Evolutionary conservation across 2,113 vertebrate genomes (phyloP), one percentile per base, ranked within the genome.

Genomic region (Struthio camelus): DNA sequence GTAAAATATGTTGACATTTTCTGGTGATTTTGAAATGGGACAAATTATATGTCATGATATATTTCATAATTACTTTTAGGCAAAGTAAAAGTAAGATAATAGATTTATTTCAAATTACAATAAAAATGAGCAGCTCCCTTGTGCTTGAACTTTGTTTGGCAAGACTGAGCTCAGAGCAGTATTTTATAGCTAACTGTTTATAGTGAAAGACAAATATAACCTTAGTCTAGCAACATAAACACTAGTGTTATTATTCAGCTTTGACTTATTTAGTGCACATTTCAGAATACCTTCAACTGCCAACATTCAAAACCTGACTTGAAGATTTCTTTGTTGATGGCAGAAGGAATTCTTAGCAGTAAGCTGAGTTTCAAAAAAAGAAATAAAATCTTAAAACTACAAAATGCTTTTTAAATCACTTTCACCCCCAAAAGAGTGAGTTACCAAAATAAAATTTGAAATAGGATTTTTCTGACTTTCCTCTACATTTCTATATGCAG

Each of bases 231-330:
- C 9, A 93, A 61, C 11, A 82, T 40, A 95, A 84, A 89, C 30
- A 94, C 15, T 77, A 67, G 18, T 50, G 42, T 61, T 87, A 8
- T 23, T 95, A 34, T 85, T 89, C 66, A 82, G 22, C 14, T 51
- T 44, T 17, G 3, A 81, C 11, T 83, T 82, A 86, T 23, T 81
- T 46, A 90, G 81, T 0, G 2, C n/a, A 24, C 10, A 40, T 72
- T 89, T 94, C 69, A 83, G 42, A 86, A 78, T 66, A 24, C 9
- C 16, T 91, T 95, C 80, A 87, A 38, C n/a, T 75, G 28, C 19
- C 11, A 46, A 8, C 10, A 34, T 89, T 90, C 28, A 58, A 78
- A 89, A 84, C 4, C 11, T 50, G 27, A 38, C 34, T 85, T 93
- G 38, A 71, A 88, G 9, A 3, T 30, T 88, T 94, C 25, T 10